Conservation (phyloP, 2,113 vertebrate genomes). For the Malurus alboscapulatus region DNA sequence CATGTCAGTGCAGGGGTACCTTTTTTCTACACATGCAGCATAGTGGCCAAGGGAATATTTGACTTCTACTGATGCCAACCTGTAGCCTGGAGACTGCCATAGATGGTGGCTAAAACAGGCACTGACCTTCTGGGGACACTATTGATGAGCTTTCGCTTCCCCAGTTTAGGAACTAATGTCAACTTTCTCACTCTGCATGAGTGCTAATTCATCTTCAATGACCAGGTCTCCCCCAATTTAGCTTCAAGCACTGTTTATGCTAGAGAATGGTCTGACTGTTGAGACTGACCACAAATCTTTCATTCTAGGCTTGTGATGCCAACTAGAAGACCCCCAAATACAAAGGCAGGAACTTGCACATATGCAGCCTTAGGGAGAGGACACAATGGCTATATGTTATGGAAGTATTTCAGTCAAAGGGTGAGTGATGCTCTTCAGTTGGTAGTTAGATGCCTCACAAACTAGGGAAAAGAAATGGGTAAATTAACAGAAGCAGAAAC, state of each 20-base stretch:
- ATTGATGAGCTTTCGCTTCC: not conserved
- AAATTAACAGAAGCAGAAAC: not conserved
- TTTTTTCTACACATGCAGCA: not conserved
- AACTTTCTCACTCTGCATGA: not conserved
- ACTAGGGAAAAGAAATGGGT: not conserved
- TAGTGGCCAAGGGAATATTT: not conserved
- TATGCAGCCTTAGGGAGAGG: not conserved
- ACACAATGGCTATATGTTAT: not conserved
- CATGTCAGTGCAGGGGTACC: not conserved
- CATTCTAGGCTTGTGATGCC: not conserved
- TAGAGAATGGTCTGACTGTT: not conserved
- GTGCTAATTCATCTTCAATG: not conserved
- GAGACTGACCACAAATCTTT: not conserved
- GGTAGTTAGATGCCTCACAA: not conserved
- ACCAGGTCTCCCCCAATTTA: not conserved
- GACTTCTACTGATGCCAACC: not conserved
- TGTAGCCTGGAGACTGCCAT: not conserved
- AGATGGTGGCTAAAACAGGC: not conserved
- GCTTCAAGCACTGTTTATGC: not conserved
- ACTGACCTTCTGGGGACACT: not conserved
- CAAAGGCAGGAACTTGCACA: not conserved
- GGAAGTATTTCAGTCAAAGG: not conserved
- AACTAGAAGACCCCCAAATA: not conserved
- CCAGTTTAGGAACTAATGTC: not conserved
- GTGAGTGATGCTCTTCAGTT: not conserved